phyloP scores from a whole-genome alignment of 2,888 invertebrate genomes.

The Thereva unica region DNA sequence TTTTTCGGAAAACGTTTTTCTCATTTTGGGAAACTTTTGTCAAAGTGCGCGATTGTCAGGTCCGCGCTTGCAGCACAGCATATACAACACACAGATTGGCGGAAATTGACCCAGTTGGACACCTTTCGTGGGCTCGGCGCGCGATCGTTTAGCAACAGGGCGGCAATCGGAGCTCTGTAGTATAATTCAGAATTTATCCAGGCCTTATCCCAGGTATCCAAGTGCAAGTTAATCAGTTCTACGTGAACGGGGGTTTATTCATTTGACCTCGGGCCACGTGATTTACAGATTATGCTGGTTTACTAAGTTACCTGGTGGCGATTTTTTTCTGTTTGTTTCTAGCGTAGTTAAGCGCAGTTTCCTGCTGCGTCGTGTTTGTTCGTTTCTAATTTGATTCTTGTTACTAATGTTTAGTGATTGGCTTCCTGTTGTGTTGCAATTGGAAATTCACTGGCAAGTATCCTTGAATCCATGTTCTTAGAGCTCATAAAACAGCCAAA shows the following conservation, averaged over 20 bases:
- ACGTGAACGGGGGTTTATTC: constrained; percentile 28
- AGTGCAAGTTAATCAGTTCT: constrained; percentile 34
- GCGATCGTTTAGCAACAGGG: constrained; percentile 3
- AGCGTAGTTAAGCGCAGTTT: background rate
- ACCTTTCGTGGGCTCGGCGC: background rate
- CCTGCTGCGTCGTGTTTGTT: constrained; percentile 6
- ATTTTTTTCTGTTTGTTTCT: background rate
- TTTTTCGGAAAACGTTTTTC: background rate
- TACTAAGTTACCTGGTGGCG: background rate
- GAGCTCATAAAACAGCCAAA: too few relatives aligned
- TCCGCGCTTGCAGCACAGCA: constrained; percentile 20
- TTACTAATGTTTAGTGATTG: too few relatives aligned
- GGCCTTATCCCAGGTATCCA: constrained; percentile 9
- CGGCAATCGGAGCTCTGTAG: background rate
- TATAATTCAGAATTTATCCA: background rate
- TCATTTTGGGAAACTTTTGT: constrained; percentile 14
- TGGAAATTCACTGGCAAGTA: too few relatives aligned
- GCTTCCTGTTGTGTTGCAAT: too few relatives aligned
- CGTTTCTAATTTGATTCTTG: too few relatives aligned
- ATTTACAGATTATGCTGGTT: constrained; percentile 25
- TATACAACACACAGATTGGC: constrained; percentile 11
- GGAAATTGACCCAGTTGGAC: background rate
- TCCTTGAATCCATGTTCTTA: too few relatives aligned
- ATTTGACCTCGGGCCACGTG: constrained; percentile 26
- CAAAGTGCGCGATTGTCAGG: constrained; percentile 26